Conservation (phyloP, 2,888 invertebrate genomes). For the Temnothorax ravouxi region DNA sequence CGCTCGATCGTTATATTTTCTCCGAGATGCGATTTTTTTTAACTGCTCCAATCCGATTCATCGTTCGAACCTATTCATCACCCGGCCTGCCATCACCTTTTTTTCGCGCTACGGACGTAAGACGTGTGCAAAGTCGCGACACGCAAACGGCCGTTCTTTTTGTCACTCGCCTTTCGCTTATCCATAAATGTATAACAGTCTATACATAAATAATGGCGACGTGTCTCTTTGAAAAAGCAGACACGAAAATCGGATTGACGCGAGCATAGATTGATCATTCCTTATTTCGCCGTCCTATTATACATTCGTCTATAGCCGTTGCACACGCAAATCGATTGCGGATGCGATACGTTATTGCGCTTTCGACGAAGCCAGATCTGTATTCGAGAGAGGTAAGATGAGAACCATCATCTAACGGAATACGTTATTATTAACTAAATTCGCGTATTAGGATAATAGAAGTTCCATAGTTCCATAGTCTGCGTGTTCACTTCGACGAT, state of each 20-base stretch:
- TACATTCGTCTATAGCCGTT: neutral
- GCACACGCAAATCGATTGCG: neutral
- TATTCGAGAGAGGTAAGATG: neutral
- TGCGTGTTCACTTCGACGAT: neutral
- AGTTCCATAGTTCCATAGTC: conserved; percentile 4
- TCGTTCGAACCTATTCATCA: conserved; percentile 22
- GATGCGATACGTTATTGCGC: neutral
- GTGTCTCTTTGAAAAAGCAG: conserved; percentile 13
- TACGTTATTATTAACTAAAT: neutral
- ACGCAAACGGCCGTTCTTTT: neutral
- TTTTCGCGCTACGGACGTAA: neutral
- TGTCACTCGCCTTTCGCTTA: neutral
- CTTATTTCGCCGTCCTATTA: conserved; percentile 11
- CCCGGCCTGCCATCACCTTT: neutral
- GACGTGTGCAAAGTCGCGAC: neutral
- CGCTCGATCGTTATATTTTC: conserved; percentile 40
- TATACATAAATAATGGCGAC: conserved; percentile 17
- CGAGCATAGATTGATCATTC: conserved; percentile 29
- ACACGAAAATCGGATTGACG: conserved; percentile 31
- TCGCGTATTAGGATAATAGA: neutral
- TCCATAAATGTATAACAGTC: conserved; percentile 45
- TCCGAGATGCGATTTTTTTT: conserved; percentile 26
- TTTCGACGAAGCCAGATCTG: neutral
- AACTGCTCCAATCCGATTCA: conserved; percentile 23
- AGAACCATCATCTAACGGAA: neutral